phyloP scores from a whole-genome alignment of 2,888 invertebrate species.

The Oligia fasciuncula region DNA sequence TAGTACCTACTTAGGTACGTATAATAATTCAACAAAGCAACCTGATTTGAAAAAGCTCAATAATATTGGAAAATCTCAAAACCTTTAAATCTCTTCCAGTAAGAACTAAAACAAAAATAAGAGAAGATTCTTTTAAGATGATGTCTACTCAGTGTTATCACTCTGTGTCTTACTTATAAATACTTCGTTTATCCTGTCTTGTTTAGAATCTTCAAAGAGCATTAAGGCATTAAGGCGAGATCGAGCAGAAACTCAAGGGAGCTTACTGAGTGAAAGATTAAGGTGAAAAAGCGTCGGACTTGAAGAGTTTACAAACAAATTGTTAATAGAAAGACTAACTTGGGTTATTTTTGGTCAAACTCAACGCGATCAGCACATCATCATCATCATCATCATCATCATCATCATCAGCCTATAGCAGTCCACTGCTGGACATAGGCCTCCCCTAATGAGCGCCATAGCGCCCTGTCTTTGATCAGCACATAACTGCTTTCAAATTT shows the following conservation, averaged over 20 bases:
- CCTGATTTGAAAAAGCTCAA: neutral
- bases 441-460: no score
- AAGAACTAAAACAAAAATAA: neutral
- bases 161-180: neutral
- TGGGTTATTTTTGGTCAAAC: neutral
- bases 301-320: slow-evolving; percentile 14
- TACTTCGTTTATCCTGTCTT: slow-evolving; percentile 22
- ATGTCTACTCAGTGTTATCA: neutral
- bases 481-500: no score
- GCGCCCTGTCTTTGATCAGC: no score
- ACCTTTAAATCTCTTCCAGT: neutral
- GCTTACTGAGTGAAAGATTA: slow-evolving; percentile 30
- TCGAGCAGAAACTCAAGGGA: slow-evolving; percentile 37
- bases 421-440: no score
- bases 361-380: no score
- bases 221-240: slow-evolving; percentile 30
- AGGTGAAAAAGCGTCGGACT: slow-evolving; percentile 4
- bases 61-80: neutral
- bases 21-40: neutral
- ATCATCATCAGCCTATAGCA: no score
- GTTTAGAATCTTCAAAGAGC: slow-evolving; percentile 18
- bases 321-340: neutral
- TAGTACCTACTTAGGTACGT: neutral
- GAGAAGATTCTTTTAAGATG: neutral
- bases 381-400: no score